Percentiles rank a stretch among this genome's conserved stretches.
Conservation (phyloP, 2,797 vertebrate genomes). For the Tolypeutes matacus region DNA sequence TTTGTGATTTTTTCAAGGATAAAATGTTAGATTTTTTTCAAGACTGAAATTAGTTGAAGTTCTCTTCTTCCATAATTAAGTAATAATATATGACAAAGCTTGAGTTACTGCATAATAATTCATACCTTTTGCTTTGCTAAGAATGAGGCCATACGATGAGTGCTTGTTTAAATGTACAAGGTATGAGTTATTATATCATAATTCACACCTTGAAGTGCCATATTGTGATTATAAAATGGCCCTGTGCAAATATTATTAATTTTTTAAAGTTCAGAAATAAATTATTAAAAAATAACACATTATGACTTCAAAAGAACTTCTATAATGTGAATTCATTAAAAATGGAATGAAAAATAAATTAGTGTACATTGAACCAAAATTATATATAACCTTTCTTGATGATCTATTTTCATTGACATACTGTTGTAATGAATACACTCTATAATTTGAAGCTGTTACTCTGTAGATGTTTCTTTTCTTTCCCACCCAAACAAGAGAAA, state of each 20-base stretch:
- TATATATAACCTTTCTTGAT: slow-evolving; percentile 67
- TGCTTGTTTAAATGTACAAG: slow-evolving; percentile 83
- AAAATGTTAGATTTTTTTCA: slow-evolving; percentile 73
- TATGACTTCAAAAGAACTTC: slow-evolving; percentile 75
- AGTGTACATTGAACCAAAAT: slow-evolving; percentile 69
- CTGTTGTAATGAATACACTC: not conserved
- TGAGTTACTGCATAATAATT: slow-evolving; percentile 83
- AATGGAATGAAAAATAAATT: slow-evolving; percentile 80
- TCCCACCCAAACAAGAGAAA: not conserved
- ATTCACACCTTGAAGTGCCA: slow-evolving; percentile 81
- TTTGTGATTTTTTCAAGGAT: slow-evolving; percentile 25
- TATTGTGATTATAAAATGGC: slow-evolving; percentile 84
- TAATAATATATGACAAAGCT: slow-evolving; percentile 79
- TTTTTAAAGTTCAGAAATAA: slow-evolving; percentile 84
- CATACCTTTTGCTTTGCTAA: slow-evolving; percentile 81
- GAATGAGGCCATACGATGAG: slow-evolving; percentile 82
- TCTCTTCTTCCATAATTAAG: slow-evolving; percentile 83
- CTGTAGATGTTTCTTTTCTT: slow-evolving; percentile 61
- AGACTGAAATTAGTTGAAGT: slow-evolving; percentile 79
- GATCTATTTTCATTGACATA: slow-evolving; percentile 68
- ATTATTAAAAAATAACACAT: slow-evolving; percentile 83
- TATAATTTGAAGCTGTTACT: slow-evolving; percentile 56
- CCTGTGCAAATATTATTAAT: slow-evolving; percentile 85
- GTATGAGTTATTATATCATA: slow-evolving; percentile 84
- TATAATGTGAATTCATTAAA: slow-evolving; percentile 83